phyloP scores from a whole-genome alignment of 2,797 vertebrate genomes.

The Huso huso region DNA sequence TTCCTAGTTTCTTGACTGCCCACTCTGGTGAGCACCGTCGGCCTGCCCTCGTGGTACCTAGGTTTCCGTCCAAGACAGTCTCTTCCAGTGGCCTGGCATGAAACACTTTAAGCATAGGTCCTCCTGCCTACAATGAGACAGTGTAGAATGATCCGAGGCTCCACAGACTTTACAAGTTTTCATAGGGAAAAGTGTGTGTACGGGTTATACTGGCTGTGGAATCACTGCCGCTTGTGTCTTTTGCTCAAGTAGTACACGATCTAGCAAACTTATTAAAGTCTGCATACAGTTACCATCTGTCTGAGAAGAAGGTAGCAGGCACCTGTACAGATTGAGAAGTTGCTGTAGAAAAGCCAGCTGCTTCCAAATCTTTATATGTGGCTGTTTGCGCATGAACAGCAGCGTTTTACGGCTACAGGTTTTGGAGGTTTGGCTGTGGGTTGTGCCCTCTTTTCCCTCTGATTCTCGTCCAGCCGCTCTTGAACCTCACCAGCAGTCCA shows the following conservation, averaged over 20 bases:
- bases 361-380: too few relatives aligned
- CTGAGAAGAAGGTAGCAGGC: background rate
- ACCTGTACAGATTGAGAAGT: background rate
- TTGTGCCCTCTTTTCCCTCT: too few relatives aligned
- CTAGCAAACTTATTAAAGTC: slow-evolving; percentile 18
- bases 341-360: background rate
- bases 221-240: slow-evolving; percentile 11
- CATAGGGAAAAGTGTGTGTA: background rate
- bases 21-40: too few relatives aligned
- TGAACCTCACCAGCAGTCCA: too few relatives aligned
- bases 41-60: too few relatives aligned
- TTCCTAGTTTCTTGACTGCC: slow-evolving; percentile 19
- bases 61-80: slow-evolving; percentile 8
- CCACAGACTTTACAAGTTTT: slow-evolving; percentile 17
- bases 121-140: slow-evolving; percentile 17
- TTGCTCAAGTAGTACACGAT: slow-evolving; percentile 10
- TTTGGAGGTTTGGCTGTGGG: too few relatives aligned
- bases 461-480: too few relatives aligned
- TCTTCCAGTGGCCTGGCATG: slow-evolving; percentile 20
- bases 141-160: slow-evolving; percentile 9
- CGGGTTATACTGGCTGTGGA: background rate
- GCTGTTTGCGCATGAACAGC: too few relatives aligned
- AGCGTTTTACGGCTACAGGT: too few relatives aligned
- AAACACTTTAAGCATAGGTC: slow-evolving; percentile 17
- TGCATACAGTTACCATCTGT: slow-evolving; percentile 12